phyloP scores from a whole-genome alignment of 2,888 invertebrate species.

The Psococerastis gibbosa region DNA sequence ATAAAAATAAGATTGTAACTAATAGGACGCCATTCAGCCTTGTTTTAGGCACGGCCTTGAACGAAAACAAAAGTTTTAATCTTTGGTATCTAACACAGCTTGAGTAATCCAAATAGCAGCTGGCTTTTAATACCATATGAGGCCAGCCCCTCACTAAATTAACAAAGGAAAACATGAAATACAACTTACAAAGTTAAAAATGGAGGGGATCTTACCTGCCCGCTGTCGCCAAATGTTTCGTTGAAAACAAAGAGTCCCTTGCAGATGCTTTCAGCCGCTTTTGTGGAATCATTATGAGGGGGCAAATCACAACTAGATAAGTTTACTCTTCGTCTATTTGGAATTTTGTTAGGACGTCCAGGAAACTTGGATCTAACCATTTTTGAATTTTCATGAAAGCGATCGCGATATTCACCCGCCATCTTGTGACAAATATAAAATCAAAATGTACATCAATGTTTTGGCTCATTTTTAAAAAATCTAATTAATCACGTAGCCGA shows the following conservation, averaged over 20 bases:
- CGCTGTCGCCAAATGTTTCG: slow-evolving; percentile 25
- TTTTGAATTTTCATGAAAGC: slow-evolving; percentile 22
- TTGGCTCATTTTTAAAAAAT: too few species aligned
- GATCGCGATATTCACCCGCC: slow-evolving; percentile 1
- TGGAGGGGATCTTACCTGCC: slow-evolving; percentile 22
- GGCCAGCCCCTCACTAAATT: too few species aligned
- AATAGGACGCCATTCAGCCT: too few species aligned
- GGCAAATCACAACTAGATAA: slow-evolving; percentile 44
- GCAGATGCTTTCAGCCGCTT: slow-evolving; percentile 29
- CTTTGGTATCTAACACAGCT: too few species aligned
- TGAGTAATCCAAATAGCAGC: too few species aligned
- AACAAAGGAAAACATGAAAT: too few species aligned
- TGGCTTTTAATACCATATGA: too few species aligned
- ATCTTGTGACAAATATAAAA: too few species aligned
- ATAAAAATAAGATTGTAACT: too few species aligned
- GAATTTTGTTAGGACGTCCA: slow-evolving; percentile 72
- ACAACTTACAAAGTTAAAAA: too few species aligned
- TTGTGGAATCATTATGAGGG: slow-evolving; percentile 29
- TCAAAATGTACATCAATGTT: too few species aligned
- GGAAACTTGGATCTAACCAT: slow-evolving; percentile 74
- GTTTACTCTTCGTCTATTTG: slow-evolving; percentile 68
- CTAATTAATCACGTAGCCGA: too few species aligned
- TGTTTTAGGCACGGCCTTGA: slow-evolving; percentile 6
- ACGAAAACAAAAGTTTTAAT: slow-evolving; percentile 9
- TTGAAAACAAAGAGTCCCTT: slow-evolving; percentile 27